Evolutionary conservation across 2,888 invertebrate species (phyloP), one percentile per base, ranked within the genome.

Genomic region (Pachymerium ferrugineum): DNA sequence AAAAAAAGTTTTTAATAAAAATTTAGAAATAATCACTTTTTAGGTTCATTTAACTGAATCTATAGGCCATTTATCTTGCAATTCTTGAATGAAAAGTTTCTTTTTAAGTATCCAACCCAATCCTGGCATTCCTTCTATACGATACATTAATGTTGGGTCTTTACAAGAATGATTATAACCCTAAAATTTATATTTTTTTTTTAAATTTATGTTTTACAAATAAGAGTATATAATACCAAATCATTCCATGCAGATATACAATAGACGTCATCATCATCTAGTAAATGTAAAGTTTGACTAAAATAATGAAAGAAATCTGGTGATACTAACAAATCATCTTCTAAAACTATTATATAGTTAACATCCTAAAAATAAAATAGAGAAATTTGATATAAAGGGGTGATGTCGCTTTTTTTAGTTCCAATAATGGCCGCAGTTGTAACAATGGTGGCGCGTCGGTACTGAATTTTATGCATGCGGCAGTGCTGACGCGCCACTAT

Each of bases 161-260:
- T 83, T 81, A 79, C 85, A 84, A 0, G 87, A 86, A 78, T 87
- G 86, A 75, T 86, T 85, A 79, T 87, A 87, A 12, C 87, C 87
- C 82, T 83, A 30, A 42, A 67, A 67, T 3, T 22, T 28, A n/a
- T n/a, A n/a, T n/a, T n/a, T n/a, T 14, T 4, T 19, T 67, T 67
- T 67, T 67, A 25, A n/a, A n/a, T n/a, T n/a, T 28, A 6, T 19
- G 5, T 54, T n/a, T 54, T 6, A 6, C 8, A 8, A 54, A 54
- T 8, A 54, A 22, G 5, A 19, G 8, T 54, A 5, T 6, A 6
- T 14, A n/a, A 54, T 19, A 83, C 83, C 80, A 86, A 86, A 79
- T 87, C 87, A 81, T 87, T 87, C 87, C 87, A 87, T 0, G 87
- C 87, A 31, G 86, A 86, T 68, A 87, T 82, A 80, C 87, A 87